Evolutionary conservation across 2,888 invertebrate species (phyloP).

Genomic region (Geophilus truncorum): DNA sequence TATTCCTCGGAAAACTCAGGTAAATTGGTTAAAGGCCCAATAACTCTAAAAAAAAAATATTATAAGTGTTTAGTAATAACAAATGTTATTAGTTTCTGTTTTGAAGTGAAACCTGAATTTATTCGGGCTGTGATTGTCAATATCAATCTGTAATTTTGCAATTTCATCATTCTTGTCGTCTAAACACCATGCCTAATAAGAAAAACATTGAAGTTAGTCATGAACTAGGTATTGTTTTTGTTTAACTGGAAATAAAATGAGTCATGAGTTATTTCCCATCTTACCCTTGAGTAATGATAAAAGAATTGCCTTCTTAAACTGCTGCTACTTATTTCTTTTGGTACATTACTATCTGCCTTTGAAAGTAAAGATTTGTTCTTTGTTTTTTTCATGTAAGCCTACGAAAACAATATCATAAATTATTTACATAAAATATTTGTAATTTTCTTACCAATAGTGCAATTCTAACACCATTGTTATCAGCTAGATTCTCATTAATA

Average conservation of each 20-base stretch:
- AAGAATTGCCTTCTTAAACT: neutral
- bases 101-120: neutral
- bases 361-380: neutral
- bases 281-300: neutral
- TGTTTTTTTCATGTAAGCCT: neutral
- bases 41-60: neutral
- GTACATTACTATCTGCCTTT: neutral
- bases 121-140: neutral
- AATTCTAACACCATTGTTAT: neutral
- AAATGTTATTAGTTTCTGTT: neutral
- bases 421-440: neutral
- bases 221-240: no score
- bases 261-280: neutral
- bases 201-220: neutral
- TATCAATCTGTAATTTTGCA: neutral
- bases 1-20: neutral
- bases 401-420: neutral
- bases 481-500: neutral
- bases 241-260: no score
- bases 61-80: neutral
- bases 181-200: neutral
- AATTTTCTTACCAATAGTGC: neutral
- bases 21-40: neutral
- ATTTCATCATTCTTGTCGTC: neutral
- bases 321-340: neutral